Percentiles rank a stretch among this genome's conserved stretches.
Conservation (phyloP, 2,888 invertebrate species). For the Brachypterus glaber region DNA sequence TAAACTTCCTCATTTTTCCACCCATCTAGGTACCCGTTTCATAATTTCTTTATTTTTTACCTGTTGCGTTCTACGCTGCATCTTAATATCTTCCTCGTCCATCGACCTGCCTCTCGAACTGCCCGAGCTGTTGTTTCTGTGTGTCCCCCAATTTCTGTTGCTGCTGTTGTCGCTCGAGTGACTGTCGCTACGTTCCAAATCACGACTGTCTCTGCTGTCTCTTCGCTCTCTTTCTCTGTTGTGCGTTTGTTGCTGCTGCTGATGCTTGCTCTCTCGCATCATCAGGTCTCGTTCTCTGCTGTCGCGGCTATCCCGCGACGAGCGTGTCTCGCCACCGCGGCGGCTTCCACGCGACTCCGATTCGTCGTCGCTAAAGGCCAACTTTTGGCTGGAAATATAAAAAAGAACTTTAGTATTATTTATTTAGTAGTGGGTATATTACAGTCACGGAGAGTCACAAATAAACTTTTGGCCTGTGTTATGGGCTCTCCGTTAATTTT, state of each 20-base stretch:
- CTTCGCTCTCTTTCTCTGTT: slow-evolving; percentile 14
- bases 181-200: slow-evolving; percentile 15
- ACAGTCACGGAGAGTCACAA: too few species aligned
- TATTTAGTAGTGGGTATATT: too few species aligned
- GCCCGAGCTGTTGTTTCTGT: slow-evolving; percentile 19
- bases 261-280: slow-evolving; percentile 21
- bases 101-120: slow-evolving; percentile 39
- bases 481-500: too few species aligned
- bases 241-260: slow-evolving; percentile 12
- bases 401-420: too few species aligned
- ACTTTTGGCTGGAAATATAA: slow-evolving; percentile 67
- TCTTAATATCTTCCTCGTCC: slow-evolving; percentile 22
- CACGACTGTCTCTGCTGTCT: slow-evolving; percentile 17
- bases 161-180: slow-evolving; percentile 14
- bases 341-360: slow-evolving; percentile 26
- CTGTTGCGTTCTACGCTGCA: slow-evolving; percentile 22
- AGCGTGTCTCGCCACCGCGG: background rate
- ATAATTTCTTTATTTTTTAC: too few species aligned
- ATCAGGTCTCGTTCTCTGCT: slow-evolving; percentile 27
- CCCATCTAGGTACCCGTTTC: too few species aligned
- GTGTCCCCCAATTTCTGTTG: slow-evolving; percentile 26
- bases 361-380: slow-evolving; percentile 92
- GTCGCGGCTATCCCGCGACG: slow-evolving; percentile 14
- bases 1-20: too few species aligned
- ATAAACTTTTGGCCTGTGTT: too few species aligned